Evolutionary conservation across 1,140 invertebrate species (phyloP), one percentile per base, ranked within the genome.

Genomic region (Brachionus sp.): DNA sequence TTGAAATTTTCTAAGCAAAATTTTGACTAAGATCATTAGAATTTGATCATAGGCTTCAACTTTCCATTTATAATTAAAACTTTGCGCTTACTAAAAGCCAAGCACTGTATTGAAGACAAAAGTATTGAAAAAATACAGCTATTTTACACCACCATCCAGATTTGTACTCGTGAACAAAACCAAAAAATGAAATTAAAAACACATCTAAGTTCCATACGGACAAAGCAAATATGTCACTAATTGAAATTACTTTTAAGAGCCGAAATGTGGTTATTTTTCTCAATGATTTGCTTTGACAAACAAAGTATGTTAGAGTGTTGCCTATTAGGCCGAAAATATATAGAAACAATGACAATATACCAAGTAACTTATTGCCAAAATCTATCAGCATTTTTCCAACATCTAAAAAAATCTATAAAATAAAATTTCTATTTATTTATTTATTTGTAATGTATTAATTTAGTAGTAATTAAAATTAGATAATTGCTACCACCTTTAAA

Each of bases 91-190:
- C 66, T 16, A 70, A 9, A 19, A 70, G 29, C 66, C 66, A 70
- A 19, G 66, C 66, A 16, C 66, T 70, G 35, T 70, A 70, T 39
- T 70, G 66, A 16, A 70, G 35, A 70, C 66, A 37, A 39, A 70
- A 70, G n/a, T 70, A 70, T 39, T 70, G 66, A 5, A 70, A 6
- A 70, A 70, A 70, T 39, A 70, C 35, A 5, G 13, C 16, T 37
- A 70, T 70, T 70, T 70, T 70, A 39, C 66, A 70, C 66, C 66
- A 70, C 66, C 66, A 70, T 16, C 13, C 33, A 16, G 13, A 39
- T 13, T 39, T 19, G 19, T n/a, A 70, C 10, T 70, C 66, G 37
- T 70, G 66, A 2, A n/a, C 29, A 39, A 70, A 70, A 16, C 9
- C 66, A 70, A 42, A 70, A 70, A 70, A 70, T 5, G 33, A 2